Evolutionary conservation across 2,797 vertebrate genomes (phyloP).

Genomic region (Cuculus canorus): DNA sequence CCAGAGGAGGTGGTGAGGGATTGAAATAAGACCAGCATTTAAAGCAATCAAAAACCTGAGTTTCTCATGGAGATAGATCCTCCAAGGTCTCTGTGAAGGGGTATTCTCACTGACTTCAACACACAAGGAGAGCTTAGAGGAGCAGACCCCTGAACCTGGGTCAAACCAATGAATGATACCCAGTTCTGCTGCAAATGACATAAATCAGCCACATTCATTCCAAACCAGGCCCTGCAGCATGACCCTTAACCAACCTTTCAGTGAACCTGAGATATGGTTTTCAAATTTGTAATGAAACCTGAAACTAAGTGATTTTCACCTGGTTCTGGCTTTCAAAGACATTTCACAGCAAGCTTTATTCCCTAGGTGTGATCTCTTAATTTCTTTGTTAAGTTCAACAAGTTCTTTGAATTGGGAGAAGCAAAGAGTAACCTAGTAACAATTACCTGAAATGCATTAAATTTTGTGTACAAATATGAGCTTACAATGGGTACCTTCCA

Average conservation of each 20-base stretch:
- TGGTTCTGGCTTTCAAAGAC: constrained; percentile 62
- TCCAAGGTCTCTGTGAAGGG: constrained; percentile 21
- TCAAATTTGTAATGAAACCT: constrained; percentile 71
- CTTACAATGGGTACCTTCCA: not conserved
- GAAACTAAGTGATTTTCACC: constrained; percentile 74
- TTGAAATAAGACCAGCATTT: constrained; percentile 31
- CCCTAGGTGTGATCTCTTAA: constrained; percentile 53
- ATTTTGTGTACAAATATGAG: not conserved
- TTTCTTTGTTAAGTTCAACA: constrained; percentile 44
- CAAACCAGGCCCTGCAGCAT: constrained; percentile 57
- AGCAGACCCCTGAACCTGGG: constrained; percentile 51
- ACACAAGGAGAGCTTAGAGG: constrained; percentile 43
- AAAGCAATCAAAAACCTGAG: constrained; percentile 8
- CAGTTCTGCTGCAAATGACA: constrained; percentile 37
- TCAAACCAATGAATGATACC: constrained; percentile 58
- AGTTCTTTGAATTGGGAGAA: constrained; percentile 1
- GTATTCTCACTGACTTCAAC: constrained; percentile 51
- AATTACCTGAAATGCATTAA: not conserved
- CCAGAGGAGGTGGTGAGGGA: constrained; percentile 5
- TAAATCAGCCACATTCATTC: constrained; percentile 68
- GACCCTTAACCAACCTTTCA: constrained; percentile 71
- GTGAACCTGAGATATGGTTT: constrained; percentile 72
- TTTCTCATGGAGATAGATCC: constrained; percentile 25
- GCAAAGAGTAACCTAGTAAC: not conserved
- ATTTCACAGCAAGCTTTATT: constrained; percentile 62